These are phyloP conservation scores for Venustaconcha ellipsiformis DNA, from an alignment of 1,140 invertebrate genomes.

Conservation along the genomic window DNA sequence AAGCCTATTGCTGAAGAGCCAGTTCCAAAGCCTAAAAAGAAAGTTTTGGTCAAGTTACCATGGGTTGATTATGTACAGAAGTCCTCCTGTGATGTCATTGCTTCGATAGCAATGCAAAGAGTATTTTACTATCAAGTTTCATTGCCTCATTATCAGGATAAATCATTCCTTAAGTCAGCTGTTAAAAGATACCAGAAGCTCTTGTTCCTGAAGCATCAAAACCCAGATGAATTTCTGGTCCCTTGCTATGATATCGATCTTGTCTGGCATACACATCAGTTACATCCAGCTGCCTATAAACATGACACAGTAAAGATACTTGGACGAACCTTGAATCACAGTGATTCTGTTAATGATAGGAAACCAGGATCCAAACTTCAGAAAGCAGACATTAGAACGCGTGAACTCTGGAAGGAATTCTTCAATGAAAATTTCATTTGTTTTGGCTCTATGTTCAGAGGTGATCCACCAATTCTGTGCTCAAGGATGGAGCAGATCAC, in stretches of 20 bases:
- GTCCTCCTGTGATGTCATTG: slow-evolving; percentile 67
- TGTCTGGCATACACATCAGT: slow-evolving; percentile 72
- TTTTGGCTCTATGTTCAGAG: slow-evolving; percentile 65
- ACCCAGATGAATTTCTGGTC: slow-evolving; percentile 69
- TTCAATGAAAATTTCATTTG: slow-evolving; percentile 56
- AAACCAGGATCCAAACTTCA: slow-evolving; percentile 64
- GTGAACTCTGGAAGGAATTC: slow-evolving; percentile 53
- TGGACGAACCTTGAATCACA: slow-evolving; percentile 67
- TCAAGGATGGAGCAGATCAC: slow-evolving; percentile 47
- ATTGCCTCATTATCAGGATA: slow-evolving; percentile 70
- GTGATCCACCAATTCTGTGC: slow-evolving; percentile 52
- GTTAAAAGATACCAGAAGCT: slow-evolving; percentile 70
- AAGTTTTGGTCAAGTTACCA: no score
- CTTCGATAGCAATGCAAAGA: slow-evolving; percentile 66
- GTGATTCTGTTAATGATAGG: slow-evolving; percentile 70
- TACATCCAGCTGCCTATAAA: slow-evolving; percentile 67
- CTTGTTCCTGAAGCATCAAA: slow-evolving; percentile 68
- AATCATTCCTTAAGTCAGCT: slow-evolving; percentile 66
- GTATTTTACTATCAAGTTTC: slow-evolving; percentile 70
- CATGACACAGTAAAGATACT: slow-evolving; percentile 67
- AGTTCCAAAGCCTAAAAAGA: no score
- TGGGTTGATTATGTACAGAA: slow-evolving; percentile 25
- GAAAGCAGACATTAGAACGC: slow-evolving; percentile 47
- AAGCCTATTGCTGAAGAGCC: no score
- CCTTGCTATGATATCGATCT: slow-evolving; percentile 73